Conservation (phyloP, 2,888 invertebrate genomes). For the Ophion obscuratus region DNA sequence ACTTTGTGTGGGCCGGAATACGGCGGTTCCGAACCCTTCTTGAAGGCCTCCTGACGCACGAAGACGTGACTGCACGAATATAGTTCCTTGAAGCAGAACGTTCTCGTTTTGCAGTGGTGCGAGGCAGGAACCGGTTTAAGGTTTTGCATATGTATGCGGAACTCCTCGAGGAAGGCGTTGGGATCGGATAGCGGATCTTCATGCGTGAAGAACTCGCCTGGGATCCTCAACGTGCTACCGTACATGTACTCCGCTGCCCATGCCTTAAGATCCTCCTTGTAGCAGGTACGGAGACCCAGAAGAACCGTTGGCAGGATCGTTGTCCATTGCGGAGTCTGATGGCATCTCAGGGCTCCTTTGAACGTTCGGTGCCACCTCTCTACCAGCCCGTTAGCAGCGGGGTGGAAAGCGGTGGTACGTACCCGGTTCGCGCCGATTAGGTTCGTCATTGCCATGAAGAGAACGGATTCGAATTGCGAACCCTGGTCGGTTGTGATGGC, state of each 20-base stretch:
- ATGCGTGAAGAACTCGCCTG: not conserved
- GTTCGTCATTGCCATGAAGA: constrained; percentile 63
- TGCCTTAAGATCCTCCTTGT: not conserved
- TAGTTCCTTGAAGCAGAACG: too few species aligned
- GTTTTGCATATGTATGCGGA: not conserved
- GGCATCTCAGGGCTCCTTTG: constrained; percentile 73
- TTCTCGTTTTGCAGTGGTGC: not conserved
- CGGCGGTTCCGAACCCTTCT: too few species aligned
- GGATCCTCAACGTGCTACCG: not conserved
- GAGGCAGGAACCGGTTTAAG: not conserved
- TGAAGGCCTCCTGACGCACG: constrained; percentile 14
- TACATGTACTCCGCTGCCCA: not conserved
- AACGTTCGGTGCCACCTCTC: constrained; percentile 8
- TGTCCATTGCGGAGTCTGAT: not conserved
- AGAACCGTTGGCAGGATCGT: not conserved
- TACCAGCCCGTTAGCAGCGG: not conserved
- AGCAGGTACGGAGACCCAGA: not conserved
- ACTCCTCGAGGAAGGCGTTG: not conserved
- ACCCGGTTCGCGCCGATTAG: constrained; percentile 58
- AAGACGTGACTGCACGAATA: too few species aligned
- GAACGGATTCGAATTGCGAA: constrained; percentile 70
- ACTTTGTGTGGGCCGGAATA: constrained; percentile 11
- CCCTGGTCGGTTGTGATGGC: constrained; percentile 72
- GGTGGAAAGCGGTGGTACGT: constrained; percentile 64
- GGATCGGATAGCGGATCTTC: not conserved